These are phyloP conservation scores for Silurus glanis DNA, from an alignment of 2,113 vertebrate species.

Conservation along the genomic window DNA sequence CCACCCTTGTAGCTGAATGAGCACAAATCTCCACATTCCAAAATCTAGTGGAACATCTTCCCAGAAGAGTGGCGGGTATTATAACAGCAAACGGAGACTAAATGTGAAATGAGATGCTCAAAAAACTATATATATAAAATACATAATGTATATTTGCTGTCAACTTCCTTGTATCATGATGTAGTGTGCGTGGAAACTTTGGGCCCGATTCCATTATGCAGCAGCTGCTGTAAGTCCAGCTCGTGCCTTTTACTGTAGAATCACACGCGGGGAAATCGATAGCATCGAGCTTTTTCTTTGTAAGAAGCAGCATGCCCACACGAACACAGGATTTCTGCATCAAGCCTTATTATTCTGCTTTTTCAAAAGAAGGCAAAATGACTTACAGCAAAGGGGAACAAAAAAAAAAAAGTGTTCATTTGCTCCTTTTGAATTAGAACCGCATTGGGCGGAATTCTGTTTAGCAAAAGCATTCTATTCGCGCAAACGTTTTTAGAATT, in stretches of 20 bases:
- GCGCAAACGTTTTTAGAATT: background rate
- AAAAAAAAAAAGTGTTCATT: background rate
- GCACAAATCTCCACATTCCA: no score
- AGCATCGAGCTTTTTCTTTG: slow-evolving; percentile 17
- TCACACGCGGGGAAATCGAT: slow-evolving; percentile 13
- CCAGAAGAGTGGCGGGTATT: no score
- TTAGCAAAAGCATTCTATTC: background rate
- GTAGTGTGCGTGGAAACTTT: background rate
- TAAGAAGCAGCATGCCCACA: background rate
- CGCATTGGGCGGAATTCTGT: background rate
- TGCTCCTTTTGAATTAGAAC: background rate
- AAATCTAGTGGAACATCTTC: no score
- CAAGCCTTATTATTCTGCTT: background rate
- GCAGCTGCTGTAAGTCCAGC: background rate
- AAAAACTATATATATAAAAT: no score
- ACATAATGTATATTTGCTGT: no score
- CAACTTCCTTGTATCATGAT: background rate
- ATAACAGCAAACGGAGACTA: no score
- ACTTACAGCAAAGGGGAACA: background rate
- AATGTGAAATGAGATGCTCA: no score
- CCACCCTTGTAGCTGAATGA: no score
- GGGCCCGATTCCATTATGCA: background rate
- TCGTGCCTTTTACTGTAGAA: slow-evolving; percentile 20
- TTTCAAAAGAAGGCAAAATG: background rate
- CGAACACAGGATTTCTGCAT: background rate